These are phyloP conservation scores for Galaxea fascicularis DNA, from an alignment of 92 coral and sea anemone species.

Conservation along the genomic window DNA sequence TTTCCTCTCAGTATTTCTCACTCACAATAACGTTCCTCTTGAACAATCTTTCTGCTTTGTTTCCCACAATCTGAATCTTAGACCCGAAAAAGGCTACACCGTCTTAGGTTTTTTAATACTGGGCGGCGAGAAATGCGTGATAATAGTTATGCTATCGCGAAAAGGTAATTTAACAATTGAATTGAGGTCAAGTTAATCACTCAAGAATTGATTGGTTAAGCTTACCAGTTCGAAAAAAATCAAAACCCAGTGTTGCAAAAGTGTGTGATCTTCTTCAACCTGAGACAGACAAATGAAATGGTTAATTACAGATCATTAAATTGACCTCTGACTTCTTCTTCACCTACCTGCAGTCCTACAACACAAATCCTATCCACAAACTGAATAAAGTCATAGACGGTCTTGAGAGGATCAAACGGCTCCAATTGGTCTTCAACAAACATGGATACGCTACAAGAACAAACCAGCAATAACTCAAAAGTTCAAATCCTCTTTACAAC, in stretches of 20 bases:
- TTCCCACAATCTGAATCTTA: too few relatives aligned
- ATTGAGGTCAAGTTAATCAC: neutral
- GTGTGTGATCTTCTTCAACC: slow-evolving; percentile 88
- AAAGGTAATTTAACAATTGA: neutral
- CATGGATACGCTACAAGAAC: slow-evolving; percentile 47
- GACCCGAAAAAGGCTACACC: too few relatives aligned
- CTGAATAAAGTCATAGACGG: slow-evolving; percentile 75
- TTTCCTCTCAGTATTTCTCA: too few relatives aligned
- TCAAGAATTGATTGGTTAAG: neutral
- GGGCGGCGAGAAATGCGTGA: too few relatives aligned
- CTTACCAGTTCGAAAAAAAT: slow-evolving; percentile 94
- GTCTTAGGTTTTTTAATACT: too few relatives aligned
- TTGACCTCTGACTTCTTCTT: neutral
- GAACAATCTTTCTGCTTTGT: too few relatives aligned
- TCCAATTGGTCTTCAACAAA: slow-evolving; percentile 73
- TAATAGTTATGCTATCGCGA: too few relatives aligned
- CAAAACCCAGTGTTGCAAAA: slow-evolving; percentile 88
- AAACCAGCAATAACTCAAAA: neutral
- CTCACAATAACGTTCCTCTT: too few relatives aligned
- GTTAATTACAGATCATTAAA: neutral
- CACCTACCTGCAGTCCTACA: slow-evolving; percentile 80
- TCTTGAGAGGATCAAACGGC: slow-evolving; percentile 66
- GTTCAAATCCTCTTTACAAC: neutral
- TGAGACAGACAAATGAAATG: slow-evolving; percentile 7
- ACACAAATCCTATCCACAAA: slow-evolving; percentile 89